phyloP scores from a whole-genome alignment of 2,113 vertebrate genomes.

The Synodontis membranacea region DNA sequence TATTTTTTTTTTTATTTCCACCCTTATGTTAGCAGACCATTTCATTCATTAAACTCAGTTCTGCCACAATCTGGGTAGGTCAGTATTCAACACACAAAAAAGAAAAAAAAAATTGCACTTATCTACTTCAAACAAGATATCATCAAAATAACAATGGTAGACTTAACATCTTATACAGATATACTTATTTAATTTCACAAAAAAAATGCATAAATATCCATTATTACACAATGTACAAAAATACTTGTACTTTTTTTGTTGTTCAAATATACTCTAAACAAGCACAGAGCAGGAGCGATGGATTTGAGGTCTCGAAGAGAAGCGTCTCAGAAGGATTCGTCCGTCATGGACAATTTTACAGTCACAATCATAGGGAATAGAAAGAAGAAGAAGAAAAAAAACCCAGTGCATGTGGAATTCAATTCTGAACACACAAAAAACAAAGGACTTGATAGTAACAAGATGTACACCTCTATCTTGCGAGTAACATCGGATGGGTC shows the following conservation, averaged over 20 bases:
- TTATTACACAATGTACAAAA: slow-evolving; percentile 59
- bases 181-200: slow-evolving; percentile 58
- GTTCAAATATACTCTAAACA: slow-evolving; percentile 57
- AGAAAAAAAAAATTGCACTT: slow-evolving; percentile 52
- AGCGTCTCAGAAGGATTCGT: slow-evolving; percentile 14
- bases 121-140: slow-evolving; percentile 49
- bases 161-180: slow-evolving; percentile 55
- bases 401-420: slow-evolving; percentile 54
- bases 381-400: neutral
- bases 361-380: slow-evolving; percentile 27
- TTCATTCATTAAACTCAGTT: slow-evolving; percentile 47
- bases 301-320: slow-evolving; percentile 23
- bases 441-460: neutral
- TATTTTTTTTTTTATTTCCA: slow-evolving; percentile 49
- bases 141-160: slow-evolving; percentile 49
- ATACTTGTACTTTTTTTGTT: slow-evolving; percentile 54
- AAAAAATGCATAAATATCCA: slow-evolving; percentile 60
- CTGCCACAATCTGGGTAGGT: slow-evolving; percentile 51
- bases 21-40: slow-evolving; percentile 56
- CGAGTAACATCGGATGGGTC: slow-evolving; percentile 33
- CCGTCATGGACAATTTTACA: slow-evolving; percentile 32
- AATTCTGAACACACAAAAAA: slow-evolving; percentile 39
- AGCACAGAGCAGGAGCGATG: slow-evolving; percentile 34
- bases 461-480: slow-evolving; percentile 33
- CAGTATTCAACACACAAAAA: slow-evolving; percentile 51